These are phyloP conservation scores for Polyploca ridens DNA, from an alignment of 2,888 invertebrate genomes.

Conservation along the genomic window DNA sequence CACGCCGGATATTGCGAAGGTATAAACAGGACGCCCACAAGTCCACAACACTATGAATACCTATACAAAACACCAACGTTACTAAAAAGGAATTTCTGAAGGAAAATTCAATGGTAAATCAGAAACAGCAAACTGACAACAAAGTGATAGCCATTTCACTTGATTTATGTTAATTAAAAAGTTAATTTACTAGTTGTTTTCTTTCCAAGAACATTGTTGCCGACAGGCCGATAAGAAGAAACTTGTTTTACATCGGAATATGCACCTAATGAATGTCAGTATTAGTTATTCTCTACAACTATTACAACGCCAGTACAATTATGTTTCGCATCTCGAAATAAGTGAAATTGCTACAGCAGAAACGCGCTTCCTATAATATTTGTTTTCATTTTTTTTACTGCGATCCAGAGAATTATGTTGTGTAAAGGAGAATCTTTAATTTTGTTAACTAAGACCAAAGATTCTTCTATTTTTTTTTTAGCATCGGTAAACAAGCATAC, in stretches of 20 bases:
- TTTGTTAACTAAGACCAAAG: no score
- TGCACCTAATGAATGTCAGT: constrained; percentile 4
- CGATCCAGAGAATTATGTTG: no score
- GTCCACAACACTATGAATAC: constrained; percentile 16
- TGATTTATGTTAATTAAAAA: constrained; percentile 2
- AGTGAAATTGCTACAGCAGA: no score
- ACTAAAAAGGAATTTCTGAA: neutral
- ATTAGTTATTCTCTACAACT: neutral
- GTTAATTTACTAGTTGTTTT: neutral
- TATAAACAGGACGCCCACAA: constrained; percentile 30
- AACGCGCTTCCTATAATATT: no score
- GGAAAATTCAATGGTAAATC: neutral
- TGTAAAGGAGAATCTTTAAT: no score
- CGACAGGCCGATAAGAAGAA: neutral
- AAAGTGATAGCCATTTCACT: neutral
- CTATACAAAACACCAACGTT: neutral
- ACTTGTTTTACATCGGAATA: constrained; percentile 1
- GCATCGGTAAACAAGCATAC: no score
- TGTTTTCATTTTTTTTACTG: no score
- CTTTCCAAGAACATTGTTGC: neutral
- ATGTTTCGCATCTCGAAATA: neutral
- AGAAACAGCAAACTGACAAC: neutral
- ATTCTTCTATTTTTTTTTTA: no score
- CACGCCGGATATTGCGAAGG: neutral
- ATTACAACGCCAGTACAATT: neutral